Evolutionary conservation across 2,888 invertebrate genomes (phyloP).

Genomic region (Hydrotaea cyrtoneurina): DNA sequence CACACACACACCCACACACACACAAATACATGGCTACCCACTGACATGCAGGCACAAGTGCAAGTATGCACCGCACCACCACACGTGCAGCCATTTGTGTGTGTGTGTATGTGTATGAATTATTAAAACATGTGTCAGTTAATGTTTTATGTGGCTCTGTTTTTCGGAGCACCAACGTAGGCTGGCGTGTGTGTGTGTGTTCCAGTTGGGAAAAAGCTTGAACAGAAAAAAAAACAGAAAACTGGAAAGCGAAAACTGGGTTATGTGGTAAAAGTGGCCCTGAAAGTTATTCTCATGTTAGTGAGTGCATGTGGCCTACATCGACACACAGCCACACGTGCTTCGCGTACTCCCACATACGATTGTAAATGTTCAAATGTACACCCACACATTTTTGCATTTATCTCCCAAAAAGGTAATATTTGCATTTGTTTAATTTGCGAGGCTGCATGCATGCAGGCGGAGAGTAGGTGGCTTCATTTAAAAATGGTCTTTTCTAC

Average conservation of each 20-base stretch:
- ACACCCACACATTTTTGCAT: not conserved
- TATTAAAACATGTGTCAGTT: conserved; percentile 66
- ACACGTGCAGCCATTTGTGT: not conserved
- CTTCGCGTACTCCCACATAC: conserved; percentile 38
- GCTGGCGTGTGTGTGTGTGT: not conserved
- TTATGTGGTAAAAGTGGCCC: conserved; percentile 64
- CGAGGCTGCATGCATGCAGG: too few species aligned
- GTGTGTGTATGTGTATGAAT: conserved; percentile 24
- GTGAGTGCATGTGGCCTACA: conserved; percentile 62
- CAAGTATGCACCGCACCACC: too few species aligned
- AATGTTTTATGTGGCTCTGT: conserved; percentile 45
- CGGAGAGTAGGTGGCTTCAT: not conserved
- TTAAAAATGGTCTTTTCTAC: not conserved
- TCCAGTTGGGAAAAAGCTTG: not conserved
- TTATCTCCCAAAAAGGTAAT: conserved; percentile 25
- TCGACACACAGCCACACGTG: conserved; percentile 42
- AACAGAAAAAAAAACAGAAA: not conserved
- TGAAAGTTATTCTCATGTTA: conserved; percentile 61
- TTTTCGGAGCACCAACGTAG: not conserved
- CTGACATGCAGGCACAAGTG: not conserved
- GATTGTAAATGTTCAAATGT: conserved; percentile 8
- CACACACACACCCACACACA: not conserved
- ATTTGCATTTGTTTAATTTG: conserved; percentile 29
- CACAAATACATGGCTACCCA: not conserved
- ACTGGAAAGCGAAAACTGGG: conserved; percentile 55